Percentiles rank a stretch among this genome's conserved stretches.
Conservation (phyloP, 1,140 invertebrate species). For the Papilio polyxenes region DNA sequence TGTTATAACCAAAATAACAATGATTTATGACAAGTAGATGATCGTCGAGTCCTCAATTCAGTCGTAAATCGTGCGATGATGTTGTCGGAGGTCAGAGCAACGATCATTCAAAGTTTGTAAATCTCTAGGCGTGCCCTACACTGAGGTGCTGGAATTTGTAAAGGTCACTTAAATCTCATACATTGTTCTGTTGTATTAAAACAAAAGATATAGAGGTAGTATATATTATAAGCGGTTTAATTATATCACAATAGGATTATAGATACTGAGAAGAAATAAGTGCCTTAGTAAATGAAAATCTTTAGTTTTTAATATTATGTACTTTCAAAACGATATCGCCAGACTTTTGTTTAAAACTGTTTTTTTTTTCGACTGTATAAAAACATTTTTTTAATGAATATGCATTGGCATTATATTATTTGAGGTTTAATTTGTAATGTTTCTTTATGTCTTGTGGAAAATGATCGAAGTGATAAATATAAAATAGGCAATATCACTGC, state of each 20-base stretch:
- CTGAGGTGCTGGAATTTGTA: slow-evolving; percentile 3
- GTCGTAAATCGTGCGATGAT: background rate
- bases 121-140: background rate
- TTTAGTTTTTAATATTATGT: too few relatives aligned
- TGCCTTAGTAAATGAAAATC: too few relatives aligned
- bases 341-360: too few relatives aligned
- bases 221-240: background rate
- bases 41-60: background rate
- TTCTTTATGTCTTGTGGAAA: background rate
- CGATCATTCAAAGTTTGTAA: background rate
- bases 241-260: too few relatives aligned
- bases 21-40: background rate
- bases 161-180: slow-evolving; percentile 14
- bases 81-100: background rate
- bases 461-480: background rate
- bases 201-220: background rate
- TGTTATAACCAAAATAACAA: background rate
- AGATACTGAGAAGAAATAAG: too few relatives aligned
- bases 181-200: background rate
- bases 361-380: too few relatives aligned
- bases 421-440: background rate
- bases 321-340: too few relatives aligned
- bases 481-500: background rate
- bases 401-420: too few relatives aligned
- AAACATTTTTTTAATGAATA: too few relatives aligned